Conservation (phyloP, 2,888 invertebrate genomes). For the Colostygia pectinataria region DNA sequence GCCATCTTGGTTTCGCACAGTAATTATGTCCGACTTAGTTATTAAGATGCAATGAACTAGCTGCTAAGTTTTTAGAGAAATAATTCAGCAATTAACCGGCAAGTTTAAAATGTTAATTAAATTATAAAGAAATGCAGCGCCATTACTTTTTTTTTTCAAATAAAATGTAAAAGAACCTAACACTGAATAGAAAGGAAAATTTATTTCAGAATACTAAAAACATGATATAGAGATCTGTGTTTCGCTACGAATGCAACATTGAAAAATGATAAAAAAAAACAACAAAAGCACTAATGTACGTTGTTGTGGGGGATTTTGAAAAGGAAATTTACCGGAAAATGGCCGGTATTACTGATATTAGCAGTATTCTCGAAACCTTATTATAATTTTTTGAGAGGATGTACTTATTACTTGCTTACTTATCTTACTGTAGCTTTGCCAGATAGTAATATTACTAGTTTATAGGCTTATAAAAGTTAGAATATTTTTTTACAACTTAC, state of each 20-base stretch:
- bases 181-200: constrained; percentile 7
- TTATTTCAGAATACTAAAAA: not conserved
- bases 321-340: constrained; percentile 28
- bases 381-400: too few species aligned
- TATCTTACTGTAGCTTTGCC: too few species aligned
- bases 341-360: constrained; percentile 29
- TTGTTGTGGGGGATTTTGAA: constrained; percentile 24
- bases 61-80: constrained; percentile 28
- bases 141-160: constrained; percentile 1
- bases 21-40: constrained; percentile 34
- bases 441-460: too few species aligned
- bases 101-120: constrained; percentile 20
- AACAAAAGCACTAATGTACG: constrained; percentile 17
- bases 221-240: constrained; percentile 2
- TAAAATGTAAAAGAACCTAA: constrained; percentile 1
- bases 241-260: not conserved
- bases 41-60: constrained; percentile 35
- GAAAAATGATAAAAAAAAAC: constrained; percentile 1
- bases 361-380: constrained; percentile 26
- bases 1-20: constrained; percentile 30
- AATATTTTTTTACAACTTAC: too few species aligned
- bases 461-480: too few species aligned
- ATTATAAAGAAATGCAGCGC: constrained; percentile 7
- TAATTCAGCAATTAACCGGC: constrained; percentile 19
- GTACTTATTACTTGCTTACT: too few species aligned